phyloP scores from a whole-genome alignment of 2,888 invertebrate species.

The Caenorhabditis sp. region DNA sequence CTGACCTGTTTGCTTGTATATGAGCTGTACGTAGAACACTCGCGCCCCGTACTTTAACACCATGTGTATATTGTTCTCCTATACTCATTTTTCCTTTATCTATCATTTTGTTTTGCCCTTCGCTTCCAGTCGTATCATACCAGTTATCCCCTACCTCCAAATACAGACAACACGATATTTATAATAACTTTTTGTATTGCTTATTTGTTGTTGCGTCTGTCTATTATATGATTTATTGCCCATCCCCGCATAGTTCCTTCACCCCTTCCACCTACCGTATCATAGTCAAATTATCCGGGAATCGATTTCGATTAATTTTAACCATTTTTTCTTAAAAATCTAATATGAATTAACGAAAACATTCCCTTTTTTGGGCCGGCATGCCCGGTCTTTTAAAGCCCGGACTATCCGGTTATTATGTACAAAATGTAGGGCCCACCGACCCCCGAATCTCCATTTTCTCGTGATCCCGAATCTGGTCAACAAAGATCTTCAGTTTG shows the following conservation, averaged over 20 bases:
- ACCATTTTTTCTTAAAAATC: constrained; percentile 49
- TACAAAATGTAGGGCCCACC: constrained; percentile 37
- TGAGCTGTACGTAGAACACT: constrained; percentile 20
- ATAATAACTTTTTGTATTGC: constrained; percentile 36
- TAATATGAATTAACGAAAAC: constrained; percentile 50
- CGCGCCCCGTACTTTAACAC: constrained; percentile 28
- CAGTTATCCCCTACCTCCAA: background rate
- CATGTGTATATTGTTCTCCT: constrained; percentile 49
- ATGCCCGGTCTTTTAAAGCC: constrained; percentile 31
- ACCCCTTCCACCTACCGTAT: constrained; percentile 27
- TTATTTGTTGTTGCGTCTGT: constrained; percentile 13
- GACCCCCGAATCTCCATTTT: background rate
- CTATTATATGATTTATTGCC: background rate
- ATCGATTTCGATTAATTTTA: constrained; percentile 54
- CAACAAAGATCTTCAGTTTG: constrained; percentile 30
- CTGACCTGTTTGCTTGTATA: constrained; percentile 22
- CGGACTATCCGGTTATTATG: constrained; percentile 11
- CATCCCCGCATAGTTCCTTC: background rate
- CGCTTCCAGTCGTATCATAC: constrained; percentile 4
- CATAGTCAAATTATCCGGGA: constrained; percentile 33
- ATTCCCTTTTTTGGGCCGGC: constrained; percentile 28
- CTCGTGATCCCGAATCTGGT: constrained; percentile 36
- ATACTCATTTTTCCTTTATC: constrained; percentile 38
- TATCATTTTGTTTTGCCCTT: constrained; percentile 28
- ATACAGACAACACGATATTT: constrained; percentile 28